Evolutionary conservation across 2,113 vertebrate genomes (phyloP).

Genomic region (Takifugu bimaculatus): DNA sequence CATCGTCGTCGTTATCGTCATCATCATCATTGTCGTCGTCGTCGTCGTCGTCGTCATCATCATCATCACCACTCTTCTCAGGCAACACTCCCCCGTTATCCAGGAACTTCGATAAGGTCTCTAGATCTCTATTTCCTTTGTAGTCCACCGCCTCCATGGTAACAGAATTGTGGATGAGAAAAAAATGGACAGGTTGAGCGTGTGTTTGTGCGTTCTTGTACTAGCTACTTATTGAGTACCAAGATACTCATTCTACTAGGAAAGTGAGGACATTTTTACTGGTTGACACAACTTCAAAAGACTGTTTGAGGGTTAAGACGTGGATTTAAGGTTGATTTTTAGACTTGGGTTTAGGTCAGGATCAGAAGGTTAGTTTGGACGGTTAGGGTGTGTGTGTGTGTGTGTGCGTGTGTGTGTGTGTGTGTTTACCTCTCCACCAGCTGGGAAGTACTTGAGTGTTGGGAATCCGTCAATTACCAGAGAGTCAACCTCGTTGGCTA

Average conservation of each 20-base stretch:
- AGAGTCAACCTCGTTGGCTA: conserved; percentile 82
- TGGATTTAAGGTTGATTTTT: no score
- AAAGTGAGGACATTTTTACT: no score
- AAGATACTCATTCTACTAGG: no score
- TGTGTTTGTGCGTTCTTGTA: background rate
- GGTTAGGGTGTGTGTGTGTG: background rate
- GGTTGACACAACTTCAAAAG: no score
- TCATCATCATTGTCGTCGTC: conserved; percentile 1
- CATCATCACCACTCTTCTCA: conserved; percentile 28
- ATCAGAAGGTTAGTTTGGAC: background rate
- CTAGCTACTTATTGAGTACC: no score
- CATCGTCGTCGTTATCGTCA: background rate
- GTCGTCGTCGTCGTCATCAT: conserved; percentile 20
- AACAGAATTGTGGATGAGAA: background rate
- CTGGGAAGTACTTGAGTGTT: conserved; percentile 85
- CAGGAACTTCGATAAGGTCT: conserved; percentile 86
- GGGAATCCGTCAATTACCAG: conserved; percentile 77
- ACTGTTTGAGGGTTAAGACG: no score
- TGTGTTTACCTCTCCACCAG: conserved; percentile 78
- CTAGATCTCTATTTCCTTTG: conserved; percentile 77
- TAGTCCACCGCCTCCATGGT: conserved; percentile 77
- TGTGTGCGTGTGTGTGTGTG: background rate
- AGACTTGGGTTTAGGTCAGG: no score
- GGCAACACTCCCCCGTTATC: conserved; percentile 81
- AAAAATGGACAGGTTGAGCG: background rate